These are phyloP conservation scores for Heteromurus nitidus DNA, from an alignment of 2,888 invertebrate species.

Conservation along the genomic window DNA sequence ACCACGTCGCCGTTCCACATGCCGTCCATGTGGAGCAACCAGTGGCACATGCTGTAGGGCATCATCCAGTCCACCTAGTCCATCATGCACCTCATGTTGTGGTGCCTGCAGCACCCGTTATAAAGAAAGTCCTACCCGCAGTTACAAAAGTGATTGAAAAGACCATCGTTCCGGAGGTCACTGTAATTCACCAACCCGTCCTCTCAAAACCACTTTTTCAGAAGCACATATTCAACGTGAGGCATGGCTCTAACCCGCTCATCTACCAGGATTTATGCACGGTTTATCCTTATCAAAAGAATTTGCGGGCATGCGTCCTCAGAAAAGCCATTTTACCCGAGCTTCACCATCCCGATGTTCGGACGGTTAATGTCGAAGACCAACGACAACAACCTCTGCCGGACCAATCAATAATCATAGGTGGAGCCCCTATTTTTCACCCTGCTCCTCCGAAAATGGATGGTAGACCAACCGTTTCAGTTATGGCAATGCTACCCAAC, in stretches of 20 bases:
- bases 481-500: slow-evolving; percentile 10
- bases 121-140: background rate
- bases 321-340: slow-evolving; percentile 53
- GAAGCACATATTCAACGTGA: slow-evolving; percentile 56
- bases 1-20: background rate
- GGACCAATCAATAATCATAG: background rate
- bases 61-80: background rate
- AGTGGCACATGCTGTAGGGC: background rate
- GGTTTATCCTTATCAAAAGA: slow-evolving; percentile 59
- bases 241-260: slow-evolving; percentile 44
- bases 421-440: slow-evolving; percentile 7
- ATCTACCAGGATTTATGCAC: slow-evolving; percentile 57
- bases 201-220: slow-evolving; percentile 48
- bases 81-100: background rate
- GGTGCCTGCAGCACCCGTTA: background rate
- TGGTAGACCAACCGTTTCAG: background rate
- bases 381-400: background rate
- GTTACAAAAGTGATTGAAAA: slow-evolving; percentile 6
- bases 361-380: slow-evolving; percentile 30
- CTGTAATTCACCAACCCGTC: slow-evolving; percentile 53
- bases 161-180: slow-evolving; percentile 16
- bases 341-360: slow-evolving; percentile 59
- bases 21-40: slow-evolving; percentile 3
- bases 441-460: background rate
- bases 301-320: slow-evolving; percentile 42